Evolutionary conservation across 2,888 invertebrate species (phyloP).

Genomic region (Cecidostiba fungosa): DNA sequence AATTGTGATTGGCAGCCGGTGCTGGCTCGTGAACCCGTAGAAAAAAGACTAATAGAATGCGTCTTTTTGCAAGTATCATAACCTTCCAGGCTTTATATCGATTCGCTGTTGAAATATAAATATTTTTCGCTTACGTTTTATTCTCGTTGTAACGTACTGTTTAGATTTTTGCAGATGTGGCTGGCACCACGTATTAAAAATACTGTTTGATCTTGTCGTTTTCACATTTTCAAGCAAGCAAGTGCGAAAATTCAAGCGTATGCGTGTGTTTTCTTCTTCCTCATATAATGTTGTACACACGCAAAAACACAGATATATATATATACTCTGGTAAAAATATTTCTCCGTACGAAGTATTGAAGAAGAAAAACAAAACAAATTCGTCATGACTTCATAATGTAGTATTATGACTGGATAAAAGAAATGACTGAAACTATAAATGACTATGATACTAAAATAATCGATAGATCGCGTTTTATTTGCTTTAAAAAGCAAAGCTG

Average conservation of each 20-base stretch:
- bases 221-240: conserved; percentile 51
- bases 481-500: conserved; percentile 43
- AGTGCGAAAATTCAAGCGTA: conserved; percentile 44
- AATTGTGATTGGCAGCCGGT: conserved; percentile 68
- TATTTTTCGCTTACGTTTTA: conserved; percentile 62
- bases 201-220: conserved; percentile 56
- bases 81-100: conserved; percentile 63
- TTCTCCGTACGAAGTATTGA: conserved; percentile 54
- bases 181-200: conserved; percentile 69
- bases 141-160: conserved; percentile 60
- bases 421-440: conserved; percentile 57
- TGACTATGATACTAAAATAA: conserved; percentile 55
- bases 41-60: conserved; percentile 58
- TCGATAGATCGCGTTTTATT: conserved; percentile 48
- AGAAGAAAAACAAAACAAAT: conserved; percentile 25
- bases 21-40: conserved; percentile 60
- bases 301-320: conserved; percentile 33
- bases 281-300: conserved; percentile 32
- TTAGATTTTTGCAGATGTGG: conserved; percentile 65
- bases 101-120: conserved; percentile 60
- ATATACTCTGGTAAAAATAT: conserved; percentile 62
- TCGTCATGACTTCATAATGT: conserved; percentile 54
- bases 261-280: conserved; percentile 58
- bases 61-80: conserved; percentile 55
- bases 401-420: conserved; percentile 53